phyloP scores from a whole-genome alignment of 2,888 invertebrate genomes.

The Eutolmus rufibarbis region DNA sequence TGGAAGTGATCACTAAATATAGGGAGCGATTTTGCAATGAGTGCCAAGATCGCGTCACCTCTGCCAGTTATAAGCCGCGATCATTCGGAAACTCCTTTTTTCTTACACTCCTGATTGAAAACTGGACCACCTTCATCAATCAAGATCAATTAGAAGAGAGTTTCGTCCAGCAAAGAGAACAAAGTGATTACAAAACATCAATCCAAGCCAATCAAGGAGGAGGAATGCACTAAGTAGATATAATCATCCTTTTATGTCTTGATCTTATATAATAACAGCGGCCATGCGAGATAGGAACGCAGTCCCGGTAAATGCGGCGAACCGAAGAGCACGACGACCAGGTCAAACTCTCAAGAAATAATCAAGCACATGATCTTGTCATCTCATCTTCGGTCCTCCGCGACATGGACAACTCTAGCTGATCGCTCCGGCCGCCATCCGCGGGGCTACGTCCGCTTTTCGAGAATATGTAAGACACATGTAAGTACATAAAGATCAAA shows the following conservation, averaged over 20 bases:
- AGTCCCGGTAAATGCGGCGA: neutral
- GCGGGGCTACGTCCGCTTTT: neutral
- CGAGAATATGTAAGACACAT: conserved; percentile 30
- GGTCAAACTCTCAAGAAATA: neutral
- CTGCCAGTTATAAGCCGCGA: neutral
- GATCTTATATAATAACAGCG: conserved; percentile 22
- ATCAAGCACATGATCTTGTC: conserved; percentile 35
- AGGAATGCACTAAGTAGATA: conserved; percentile 5
- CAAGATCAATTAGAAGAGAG: conserved; percentile 46
- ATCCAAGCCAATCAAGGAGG: conserved; percentile 25
- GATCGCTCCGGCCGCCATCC: conserved; percentile 1
- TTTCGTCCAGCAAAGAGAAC: neutral
- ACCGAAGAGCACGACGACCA: neutral
- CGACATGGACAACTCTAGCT: neutral
- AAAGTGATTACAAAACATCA: conserved; percentile 16
- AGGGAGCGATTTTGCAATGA: neutral
- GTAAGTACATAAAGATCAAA: conserved; percentile 40
- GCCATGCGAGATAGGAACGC: neutral
- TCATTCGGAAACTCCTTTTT: neutral
- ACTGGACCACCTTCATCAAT: conserved; percentile 46
- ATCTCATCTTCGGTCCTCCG: conserved; percentile 18
- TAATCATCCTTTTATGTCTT: conserved; percentile 35
- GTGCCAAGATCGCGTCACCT: neutral
- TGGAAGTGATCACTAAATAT: conserved; percentile 12
- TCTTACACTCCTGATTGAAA: conserved; percentile 3